These are phyloP conservation scores for Sebastes kiyomatsui DNA, from an alignment of 2,797 vertebrate genomes.

Conservation along the genomic window DNA sequence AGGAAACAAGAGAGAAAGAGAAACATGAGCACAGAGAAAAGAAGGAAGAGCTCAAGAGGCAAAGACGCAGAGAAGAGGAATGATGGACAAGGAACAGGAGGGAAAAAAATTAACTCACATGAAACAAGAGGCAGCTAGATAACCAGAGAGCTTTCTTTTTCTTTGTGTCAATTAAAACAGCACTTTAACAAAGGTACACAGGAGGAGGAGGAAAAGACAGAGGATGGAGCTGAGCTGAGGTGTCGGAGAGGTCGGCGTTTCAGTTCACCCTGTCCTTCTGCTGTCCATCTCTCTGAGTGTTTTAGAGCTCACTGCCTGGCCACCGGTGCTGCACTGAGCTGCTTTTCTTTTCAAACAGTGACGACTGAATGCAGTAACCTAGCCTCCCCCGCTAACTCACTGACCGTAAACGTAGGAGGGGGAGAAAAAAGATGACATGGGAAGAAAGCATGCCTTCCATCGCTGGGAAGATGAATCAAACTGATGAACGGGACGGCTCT, in stretches of 20 bases:
- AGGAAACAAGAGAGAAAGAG: neutral
- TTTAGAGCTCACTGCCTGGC: constrained; percentile 11
- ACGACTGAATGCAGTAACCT: constrained; percentile 24
- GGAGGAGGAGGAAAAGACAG: constrained; percentile 10
- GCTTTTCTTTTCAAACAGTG: constrained; percentile 37
- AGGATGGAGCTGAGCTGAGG: constrained; percentile 46
- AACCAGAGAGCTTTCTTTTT: constrained; percentile 39
- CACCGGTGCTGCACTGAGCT: constrained; percentile 21
- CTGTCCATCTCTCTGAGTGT: constrained; percentile 46
- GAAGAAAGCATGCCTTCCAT: constrained; percentile 54
- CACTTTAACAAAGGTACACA: constrained; percentile 52
- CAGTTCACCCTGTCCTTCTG: constrained; percentile 51
- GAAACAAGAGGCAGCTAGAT: constrained; percentile 59
- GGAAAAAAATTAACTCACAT: constrained; percentile 48
- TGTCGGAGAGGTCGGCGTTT: constrained; percentile 52
- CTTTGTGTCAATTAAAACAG: constrained; percentile 71
- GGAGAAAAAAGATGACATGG: neutral
- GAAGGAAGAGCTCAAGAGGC: neutral
- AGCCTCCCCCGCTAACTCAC: constrained; percentile 31
- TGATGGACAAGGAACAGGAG: constrained; percentile 58
- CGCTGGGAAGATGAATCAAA: constrained; percentile 67
- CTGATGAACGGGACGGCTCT: constrained; percentile 62
- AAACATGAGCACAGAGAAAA: neutral
- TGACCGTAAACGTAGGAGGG: constrained; percentile 28
- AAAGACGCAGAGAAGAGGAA: constrained; percentile 15